Percentiles rank a stretch among this genome's conserved stretches.
phyloP scores from a whole-genome alignment of 2,113 vertebrate species.

The Scomber japonicus region DNA sequence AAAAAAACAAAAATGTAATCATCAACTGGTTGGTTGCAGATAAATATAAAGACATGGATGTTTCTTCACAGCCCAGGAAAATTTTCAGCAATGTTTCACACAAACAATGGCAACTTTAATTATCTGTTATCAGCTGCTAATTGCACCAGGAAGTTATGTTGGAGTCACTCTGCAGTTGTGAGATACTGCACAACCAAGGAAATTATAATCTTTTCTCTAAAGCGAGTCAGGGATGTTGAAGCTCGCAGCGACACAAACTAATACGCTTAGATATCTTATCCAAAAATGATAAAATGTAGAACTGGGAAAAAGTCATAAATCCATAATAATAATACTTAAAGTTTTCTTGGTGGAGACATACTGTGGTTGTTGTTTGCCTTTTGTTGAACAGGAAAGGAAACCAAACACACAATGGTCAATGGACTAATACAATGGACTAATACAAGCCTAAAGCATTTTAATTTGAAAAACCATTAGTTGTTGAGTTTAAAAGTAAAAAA shows the following conservation, averaged over 20 bases:
- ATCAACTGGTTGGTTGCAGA: constrained; percentile 43
- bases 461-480: too few species aligned
- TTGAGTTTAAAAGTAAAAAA: too few species aligned
- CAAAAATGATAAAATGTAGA: constrained; percentile 1
- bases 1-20: constrained; percentile 42
- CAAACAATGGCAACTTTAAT: constrained; percentile 56
- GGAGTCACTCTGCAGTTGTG: constrained; percentile 25
- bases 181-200: constrained; percentile 24
- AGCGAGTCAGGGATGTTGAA: constrained; percentile 14
- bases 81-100: constrained; percentile 41
- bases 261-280: constrained; percentile 34
- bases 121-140: constrained; percentile 62
- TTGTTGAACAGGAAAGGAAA: neutral
- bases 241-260: constrained; percentile 23
- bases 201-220: constrained; percentile 13
- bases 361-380: neutral
- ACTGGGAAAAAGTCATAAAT: neutral
- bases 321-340: neutral
- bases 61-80: constrained; percentile 30
- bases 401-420: neutral
- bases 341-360: neutral
- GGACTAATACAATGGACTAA: neutral
- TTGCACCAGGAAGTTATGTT: constrained; percentile 45
- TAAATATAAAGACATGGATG: constrained; percentile 39
- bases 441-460: too few species aligned